A percentile compares a stretch with the other conserved stretches of the same genome.
Conservation (phyloP, 2,113 vertebrate genomes). For the Galbula dea region DNA sequence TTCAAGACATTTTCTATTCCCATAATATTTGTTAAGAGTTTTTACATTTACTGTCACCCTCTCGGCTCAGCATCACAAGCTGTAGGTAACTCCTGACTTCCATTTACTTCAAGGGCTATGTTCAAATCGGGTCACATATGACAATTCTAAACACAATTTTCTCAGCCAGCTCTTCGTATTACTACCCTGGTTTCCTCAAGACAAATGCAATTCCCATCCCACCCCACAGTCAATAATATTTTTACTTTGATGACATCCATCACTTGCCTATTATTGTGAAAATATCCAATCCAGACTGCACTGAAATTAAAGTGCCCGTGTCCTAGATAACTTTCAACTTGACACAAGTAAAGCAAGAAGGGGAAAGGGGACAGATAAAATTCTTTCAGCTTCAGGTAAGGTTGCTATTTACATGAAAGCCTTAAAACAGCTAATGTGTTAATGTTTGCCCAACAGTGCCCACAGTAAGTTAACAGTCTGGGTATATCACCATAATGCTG, state of each 20-base stretch:
- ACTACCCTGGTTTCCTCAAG: background rate
- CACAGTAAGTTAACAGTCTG: fast-evolving
- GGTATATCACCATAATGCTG: background rate
- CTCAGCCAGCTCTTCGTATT: background rate
- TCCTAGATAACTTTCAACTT: background rate
- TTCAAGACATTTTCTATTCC: background rate
- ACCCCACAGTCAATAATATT: no score
- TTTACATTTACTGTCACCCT: background rate
- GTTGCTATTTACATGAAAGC: background rate
- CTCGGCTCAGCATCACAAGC: background rate
- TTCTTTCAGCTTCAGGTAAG: fast-evolving
- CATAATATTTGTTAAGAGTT: background rate
- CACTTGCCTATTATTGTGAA: background rate
- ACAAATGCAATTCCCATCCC: background rate
- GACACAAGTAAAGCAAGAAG: background rate
- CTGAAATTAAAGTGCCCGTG: background rate
- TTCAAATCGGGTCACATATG: background rate
- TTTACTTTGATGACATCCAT: background rate
- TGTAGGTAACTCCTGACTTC: background rate
- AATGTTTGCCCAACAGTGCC: fast-evolving
- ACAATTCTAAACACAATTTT: background rate
- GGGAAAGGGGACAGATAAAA: background rate
- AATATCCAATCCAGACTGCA: background rate
- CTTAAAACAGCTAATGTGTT: background rate
- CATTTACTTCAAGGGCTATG: background rate